These are phyloP conservation scores for Epizoanthus scotinus DNA, from an alignment of 92 coral and sea anemone species.

Conservation along the genomic window DNA sequence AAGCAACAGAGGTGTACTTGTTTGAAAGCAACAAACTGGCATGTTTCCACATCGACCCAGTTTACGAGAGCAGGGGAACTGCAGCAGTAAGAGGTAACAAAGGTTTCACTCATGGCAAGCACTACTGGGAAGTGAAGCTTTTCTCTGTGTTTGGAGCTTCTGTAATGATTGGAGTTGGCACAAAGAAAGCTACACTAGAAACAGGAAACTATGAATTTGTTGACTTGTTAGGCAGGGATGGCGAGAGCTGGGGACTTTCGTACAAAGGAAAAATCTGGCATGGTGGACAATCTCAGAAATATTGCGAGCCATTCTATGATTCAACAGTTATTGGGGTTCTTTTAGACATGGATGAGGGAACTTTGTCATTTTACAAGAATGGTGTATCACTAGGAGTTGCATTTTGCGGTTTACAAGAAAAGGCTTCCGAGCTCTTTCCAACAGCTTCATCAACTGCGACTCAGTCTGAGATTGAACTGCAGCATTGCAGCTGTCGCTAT, in stretches of 20 bases:
- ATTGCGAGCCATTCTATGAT: constrained; percentile 89
- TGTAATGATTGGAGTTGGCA: constrained; percentile 93
- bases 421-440: constrained; percentile 74
- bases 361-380: constrained; percentile 78
- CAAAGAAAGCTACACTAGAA: constrained; percentile 74
- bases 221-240: constrained; percentile 81
- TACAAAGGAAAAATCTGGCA: constrained; percentile 95
- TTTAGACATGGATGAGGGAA: constrained; percentile 90
- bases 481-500: constrained; percentile 75
- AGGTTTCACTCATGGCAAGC: constrained; percentile 91
- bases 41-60: constrained; percentile 86
- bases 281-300: constrained; percentile 67
- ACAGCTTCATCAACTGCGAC: constrained; percentile 94
- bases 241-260: constrained; percentile 95
- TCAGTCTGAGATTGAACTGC: constrained; percentile 82
- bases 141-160: constrained; percentile 88
- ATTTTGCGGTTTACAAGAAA: constrained; percentile 70
- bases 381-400: constrained; percentile 85
- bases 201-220: constrained; percentile 80
- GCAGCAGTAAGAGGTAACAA: constrained; percentile 96
- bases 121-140: constrained; percentile 95
- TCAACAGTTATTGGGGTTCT: constrained; percentile 83
- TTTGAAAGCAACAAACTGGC: constrained; percentile 71
- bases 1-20: constrained; percentile 75
- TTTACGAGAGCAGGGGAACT: constrained; percentile 83